Base-by-base conservation (phyloP, 2,888 invertebrate species). In the Icerya purchasi region DNA sequence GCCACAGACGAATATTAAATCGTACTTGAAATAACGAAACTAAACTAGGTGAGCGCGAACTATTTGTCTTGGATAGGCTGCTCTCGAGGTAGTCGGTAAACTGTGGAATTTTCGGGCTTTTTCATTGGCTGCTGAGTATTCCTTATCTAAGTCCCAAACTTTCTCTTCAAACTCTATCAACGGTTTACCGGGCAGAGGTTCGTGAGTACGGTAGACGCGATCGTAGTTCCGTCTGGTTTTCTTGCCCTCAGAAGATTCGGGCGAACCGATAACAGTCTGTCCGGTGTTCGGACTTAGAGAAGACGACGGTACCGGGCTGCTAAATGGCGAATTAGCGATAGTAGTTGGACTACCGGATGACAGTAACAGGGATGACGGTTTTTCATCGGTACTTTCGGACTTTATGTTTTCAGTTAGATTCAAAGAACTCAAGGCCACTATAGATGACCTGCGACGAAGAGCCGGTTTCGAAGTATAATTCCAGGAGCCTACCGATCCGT, bases 151-250 rank as follows among this genome's bases (percentile, higher is more conserved):
- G 36, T 63, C 63, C 63, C 84, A 84, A 62, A 80, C 78, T 72
- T 86, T 86, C 65, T 84, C 83, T 65, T 85, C 85, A 73, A 88
- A 88, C 62, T 85, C 84, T 66, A 82, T 77, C 63, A 82, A 77
- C 51, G 89, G 86, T 68, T 81, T 78, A 65, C 78, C 77, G 0
- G 80, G 76, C 65, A 90, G 72, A 57, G 90, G 90, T 73, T 91
- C 90, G 69, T 87, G 76, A 10, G 90, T 91, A 65, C 82, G 78
- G 71, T 91, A 91, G 57, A 82, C 81, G 71, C 79, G 82, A 69
- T 90, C 89, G 70, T 88, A 90, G 65, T 76, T 80, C 65, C 83
- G 76, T 66, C 81, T 78, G 76, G 75, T 78, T 71, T 73, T 77
- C 71, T 70, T 74, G 68, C 52, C 50, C 18, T 36, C 36, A 52